Base-by-base conservation (phyloP, 2,888 invertebrate species). In the Chaetoderma sp. region DNA sequence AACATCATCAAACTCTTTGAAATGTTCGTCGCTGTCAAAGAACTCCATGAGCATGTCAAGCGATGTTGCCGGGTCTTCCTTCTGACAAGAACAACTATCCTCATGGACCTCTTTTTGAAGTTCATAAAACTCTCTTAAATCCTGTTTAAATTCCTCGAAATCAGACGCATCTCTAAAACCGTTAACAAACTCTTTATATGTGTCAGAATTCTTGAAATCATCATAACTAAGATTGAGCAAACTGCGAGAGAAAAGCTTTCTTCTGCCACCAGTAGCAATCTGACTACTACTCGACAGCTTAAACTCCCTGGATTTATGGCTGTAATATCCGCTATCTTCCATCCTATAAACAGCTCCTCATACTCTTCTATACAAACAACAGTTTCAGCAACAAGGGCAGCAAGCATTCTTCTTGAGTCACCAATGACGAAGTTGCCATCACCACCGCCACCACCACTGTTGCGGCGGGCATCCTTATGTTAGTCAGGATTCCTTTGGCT, bases 101-200 rank as follows among this genome's bases (percentile, higher is more conserved):
- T 27, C 60, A 25, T 25, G 16, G 21, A 21, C 16, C 16, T 32
- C 63, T 10, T 50, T 50, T 44, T 68, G 68, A 30, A 72, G 64
- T n/a, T 36, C 52, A 30, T 61, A 62, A 57, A 80, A 79, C 62
- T 77, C 71, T 28, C 70, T 60, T 58, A 80, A 70, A 63, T 80
- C 80, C 28, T 77, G 76, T 63, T 80, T 81, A 61, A 81, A 80
- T 47, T 81, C 81, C 63, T 81, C 81, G 69, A 80, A 81, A 64
- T 81, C 81, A 16, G 75, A 74, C 59, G 79, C 79, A 68, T 79
- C 79, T 5, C 65, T 62, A 67, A 80, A 80, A 5, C 78, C 79
- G 72, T 77, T 72, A 42, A 73, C 71, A 30, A 78, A 71, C 65
- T 77, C 76, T 32, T 72, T 68, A 47, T 74, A 76, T 50, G 47